A percentile compares a stretch with the other conserved stretches of the same genome.
Evolutionary conservation across 2,797 vertebrate genomes (phyloP).

Genomic region (Hypotaenidia okinawae): DNA sequence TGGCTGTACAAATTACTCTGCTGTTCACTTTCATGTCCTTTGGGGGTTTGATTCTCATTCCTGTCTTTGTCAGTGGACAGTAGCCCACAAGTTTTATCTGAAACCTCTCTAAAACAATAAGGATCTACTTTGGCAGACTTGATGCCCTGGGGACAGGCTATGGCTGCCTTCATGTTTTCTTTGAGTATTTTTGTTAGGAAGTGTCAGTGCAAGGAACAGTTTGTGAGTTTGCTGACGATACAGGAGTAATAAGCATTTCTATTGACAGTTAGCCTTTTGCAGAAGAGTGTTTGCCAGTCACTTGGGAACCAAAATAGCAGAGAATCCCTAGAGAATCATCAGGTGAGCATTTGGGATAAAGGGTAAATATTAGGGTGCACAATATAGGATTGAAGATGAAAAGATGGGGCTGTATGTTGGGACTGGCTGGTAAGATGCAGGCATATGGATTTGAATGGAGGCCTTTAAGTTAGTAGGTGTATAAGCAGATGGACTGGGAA

Average conservation of each 20-base stretch:
- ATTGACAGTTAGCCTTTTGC: slow-evolving; percentile 57
- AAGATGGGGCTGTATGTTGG: slow-evolving; percentile 7
- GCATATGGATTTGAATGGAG: slow-evolving; percentile 12
- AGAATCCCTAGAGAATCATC: slow-evolving; percentile 61
- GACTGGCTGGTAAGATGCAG: neutral
- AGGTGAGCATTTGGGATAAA: slow-evolving; percentile 38
- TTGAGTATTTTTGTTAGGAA: slow-evolving; percentile 62
- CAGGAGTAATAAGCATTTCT: slow-evolving; percentile 58
- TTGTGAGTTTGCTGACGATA: slow-evolving; percentile 55
- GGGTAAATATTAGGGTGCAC: slow-evolving; percentile 45
- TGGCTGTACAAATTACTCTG: slow-evolving; percentile 47
- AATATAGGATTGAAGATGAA: slow-evolving; percentile 29
- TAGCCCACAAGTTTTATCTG: slow-evolving; percentile 19
- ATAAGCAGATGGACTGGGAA: slow-evolving; percentile 24
- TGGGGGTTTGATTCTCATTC: slow-evolving; percentile 1
- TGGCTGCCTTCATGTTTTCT: slow-evolving; percentile 57
- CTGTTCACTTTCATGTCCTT: slow-evolving; percentile 34
- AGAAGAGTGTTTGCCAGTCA: slow-evolving; percentile 56
- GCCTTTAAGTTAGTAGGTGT: slow-evolving; percentile 45
- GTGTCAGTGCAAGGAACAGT: slow-evolving; percentile 65
- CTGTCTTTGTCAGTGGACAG: slow-evolving; percentile 34
- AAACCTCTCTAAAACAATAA: slow-evolving; percentile 57
- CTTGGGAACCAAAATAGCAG: slow-evolving; percentile 48
- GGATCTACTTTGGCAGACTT: slow-evolving; percentile 57
- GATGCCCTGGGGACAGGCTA: slow-evolving; percentile 43